A percentile compares a stretch with the other conserved stretches of the same genome.
These are phyloP conservation scores for Stenurella melanura DNA, from an alignment of 2,888 invertebrate genomes.

Conservation along the genomic window DNA sequence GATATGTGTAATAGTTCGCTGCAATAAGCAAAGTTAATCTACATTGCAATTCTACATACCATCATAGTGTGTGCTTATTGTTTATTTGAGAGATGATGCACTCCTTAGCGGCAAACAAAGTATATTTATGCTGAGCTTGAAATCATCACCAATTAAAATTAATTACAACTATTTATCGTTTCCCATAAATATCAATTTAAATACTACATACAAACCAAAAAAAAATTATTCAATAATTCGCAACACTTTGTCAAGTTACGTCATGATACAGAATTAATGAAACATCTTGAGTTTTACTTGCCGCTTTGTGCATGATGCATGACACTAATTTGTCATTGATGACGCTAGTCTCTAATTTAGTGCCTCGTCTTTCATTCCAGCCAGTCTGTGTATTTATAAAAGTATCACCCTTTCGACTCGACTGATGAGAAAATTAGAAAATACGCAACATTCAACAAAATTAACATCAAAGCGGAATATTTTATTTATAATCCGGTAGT, in stretches of 20 bases:
- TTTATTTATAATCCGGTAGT: constrained; percentile 40
- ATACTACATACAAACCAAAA: neutral
- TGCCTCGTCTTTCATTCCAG: constrained; percentile 51
- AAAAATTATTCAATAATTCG: constrained; percentile 36
- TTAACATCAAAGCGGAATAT: constrained; percentile 44
- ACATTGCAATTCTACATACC: too few species aligned
- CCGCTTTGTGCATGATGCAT: constrained; percentile 53
- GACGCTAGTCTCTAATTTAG: constrained; percentile 57
- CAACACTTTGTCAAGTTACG: constrained; percentile 30
- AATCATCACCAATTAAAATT: constrained; percentile 7
- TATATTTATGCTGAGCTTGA: neutral
- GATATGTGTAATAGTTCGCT: too few species aligned
- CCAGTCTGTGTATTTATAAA: constrained; percentile 48
- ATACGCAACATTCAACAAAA: constrained; percentile 29
- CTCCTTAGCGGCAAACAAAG: too few species aligned
- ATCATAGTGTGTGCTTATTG: too few species aligned
- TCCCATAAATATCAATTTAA: constrained; percentile 2
- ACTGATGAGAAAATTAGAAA: constrained; percentile 36
- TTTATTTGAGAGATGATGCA: too few species aligned
- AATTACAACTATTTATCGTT: neutral
- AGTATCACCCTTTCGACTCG: constrained; percentile 34
- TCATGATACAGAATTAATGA: constrained; percentile 52
- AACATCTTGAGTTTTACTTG: constrained; percentile 52
- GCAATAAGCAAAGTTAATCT: too few species aligned
- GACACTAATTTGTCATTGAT: constrained; percentile 59